Percentiles rank a stretch among this genome's conserved stretches.
phyloP scores from a whole-genome alignment of 2,888 invertebrate species.

The Pandemis cinnamomeana region DNA sequence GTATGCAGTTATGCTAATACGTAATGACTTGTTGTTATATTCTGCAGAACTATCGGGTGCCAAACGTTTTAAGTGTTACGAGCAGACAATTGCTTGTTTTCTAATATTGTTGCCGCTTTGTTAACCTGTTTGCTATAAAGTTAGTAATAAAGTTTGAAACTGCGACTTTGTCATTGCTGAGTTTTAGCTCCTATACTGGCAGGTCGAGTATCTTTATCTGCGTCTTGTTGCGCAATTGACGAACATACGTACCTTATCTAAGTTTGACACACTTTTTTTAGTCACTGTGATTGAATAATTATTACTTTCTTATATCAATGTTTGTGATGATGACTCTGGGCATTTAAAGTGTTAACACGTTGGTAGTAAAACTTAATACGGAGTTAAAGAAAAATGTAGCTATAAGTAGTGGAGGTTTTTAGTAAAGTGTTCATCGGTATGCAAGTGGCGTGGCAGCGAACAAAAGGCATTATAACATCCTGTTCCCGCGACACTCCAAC shows the following conservation, averaged over 20 bases:
- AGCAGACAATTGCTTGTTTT: conserved; percentile 41
- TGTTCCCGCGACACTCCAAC: conserved; percentile 76
- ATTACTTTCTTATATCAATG: not conserved
- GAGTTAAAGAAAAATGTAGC: conserved; percentile 61
- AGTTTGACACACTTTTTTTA: not conserved
- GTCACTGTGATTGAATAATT: not conserved
- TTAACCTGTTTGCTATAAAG: conserved; percentile 29
- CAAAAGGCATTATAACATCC: conserved; percentile 84
- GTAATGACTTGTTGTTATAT: conserved; percentile 58
- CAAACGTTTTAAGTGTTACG: conserved; percentile 36
- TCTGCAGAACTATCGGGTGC: conserved; percentile 35
- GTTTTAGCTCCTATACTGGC: not conserved
- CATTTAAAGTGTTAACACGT: not conserved
- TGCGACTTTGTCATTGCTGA: not conserved
- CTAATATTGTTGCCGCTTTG: conserved; percentile 35
- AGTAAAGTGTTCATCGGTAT: conserved; percentile 74
- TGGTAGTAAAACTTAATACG: not conserved
- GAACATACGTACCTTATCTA: not conserved
- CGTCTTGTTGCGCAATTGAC: conserved; percentile 3
- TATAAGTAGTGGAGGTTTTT: conserved; percentile 49
- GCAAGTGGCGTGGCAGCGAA: conserved; percentile 73
- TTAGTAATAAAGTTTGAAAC: conserved; percentile 27
- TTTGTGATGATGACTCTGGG: not conserved
- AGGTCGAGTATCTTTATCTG: conserved; percentile 7
- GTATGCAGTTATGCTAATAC: conserved; percentile 67